Evolutionary conservation across 1,140 invertebrate genomes (phyloP), one percentile per base, ranked within the genome.

Genomic region (Apolygus lucorum): DNA sequence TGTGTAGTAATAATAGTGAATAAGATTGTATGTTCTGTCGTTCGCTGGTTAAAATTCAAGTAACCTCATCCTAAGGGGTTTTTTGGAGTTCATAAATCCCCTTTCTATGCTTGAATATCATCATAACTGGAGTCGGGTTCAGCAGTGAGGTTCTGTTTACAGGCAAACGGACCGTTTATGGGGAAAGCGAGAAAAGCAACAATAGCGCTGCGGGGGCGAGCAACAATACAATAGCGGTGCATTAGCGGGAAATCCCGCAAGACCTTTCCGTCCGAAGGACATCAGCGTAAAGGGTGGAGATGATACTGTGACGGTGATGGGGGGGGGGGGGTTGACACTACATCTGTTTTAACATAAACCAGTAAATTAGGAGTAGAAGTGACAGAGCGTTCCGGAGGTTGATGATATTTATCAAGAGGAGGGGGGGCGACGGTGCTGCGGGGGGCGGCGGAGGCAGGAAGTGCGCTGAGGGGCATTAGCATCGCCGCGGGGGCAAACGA

Each of bases 311-410:
- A 13, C 8, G 34, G 4, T 4, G 34, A 42, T 8, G 4, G 4
- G 34, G 17, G 4, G 54, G 4, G 54, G 22, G 54, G 54, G 22
- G 54, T 59, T 59, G 54, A 59, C 54, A 59, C 54, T 59, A 59
- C 54, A 59, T 59, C 54, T 59, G 54, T 59, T 59, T 59, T 59
- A 59, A 59, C 54, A 59, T 59, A 59, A 59, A 59, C 54, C 54
- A 59, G 54, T 59, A 59, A 59, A 59, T 59, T 59, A 59, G 54
- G 54, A 59, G 54, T 59, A 22, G 54, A 59, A 59, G 54, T 59
- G 54, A 59, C 54, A 59, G 54, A 59, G 54, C 54, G 54, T 59
- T 59, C 54, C 54, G 54, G 54, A 59, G 54, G 13, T 59, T 59
- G 54, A 22, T 59, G 54, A 59, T 24, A 59, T 59, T 59, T 59